These are phyloP conservation scores for Camponotus fellah DNA, from an alignment of 2,888 invertebrate species.

Conservation along the genomic window DNA sequence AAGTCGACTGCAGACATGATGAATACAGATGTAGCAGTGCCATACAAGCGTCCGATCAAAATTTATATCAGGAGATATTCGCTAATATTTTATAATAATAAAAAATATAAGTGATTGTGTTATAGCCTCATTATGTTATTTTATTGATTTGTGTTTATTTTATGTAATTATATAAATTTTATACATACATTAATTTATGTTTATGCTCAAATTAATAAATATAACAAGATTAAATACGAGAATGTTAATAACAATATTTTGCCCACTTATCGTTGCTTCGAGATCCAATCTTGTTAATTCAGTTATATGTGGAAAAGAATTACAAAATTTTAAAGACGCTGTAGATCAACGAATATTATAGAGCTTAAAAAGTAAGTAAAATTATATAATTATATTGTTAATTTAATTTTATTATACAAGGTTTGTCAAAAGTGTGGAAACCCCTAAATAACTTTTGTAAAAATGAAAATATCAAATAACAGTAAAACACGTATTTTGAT, in stretches of 20 bases:
- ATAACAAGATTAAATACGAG: too few relatives aligned
- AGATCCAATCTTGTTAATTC: neutral
- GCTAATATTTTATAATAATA: too few relatives aligned
- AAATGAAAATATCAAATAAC: too few relatives aligned
- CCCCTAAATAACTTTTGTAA: too few relatives aligned
- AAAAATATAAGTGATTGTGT: too few relatives aligned
- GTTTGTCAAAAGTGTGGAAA: too few relatives aligned
- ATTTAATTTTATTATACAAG: too few relatives aligned
- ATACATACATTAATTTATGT: neutral
- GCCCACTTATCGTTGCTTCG: neutral
- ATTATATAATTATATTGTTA: too few relatives aligned
- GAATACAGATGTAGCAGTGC: too few relatives aligned
- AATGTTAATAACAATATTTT: neutral
- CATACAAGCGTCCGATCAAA: too few relatives aligned
- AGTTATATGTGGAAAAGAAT: neutral
- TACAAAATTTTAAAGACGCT: neutral
- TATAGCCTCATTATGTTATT: neutral
- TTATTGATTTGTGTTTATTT: neutral
- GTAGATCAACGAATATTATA: neutral
- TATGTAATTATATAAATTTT: neutral
- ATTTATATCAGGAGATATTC: too few relatives aligned
- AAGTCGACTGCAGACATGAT: neutral
- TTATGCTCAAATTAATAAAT: neutral
- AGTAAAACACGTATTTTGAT: too few relatives aligned
- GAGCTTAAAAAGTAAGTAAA: neutral